Base-by-base conservation (phyloP, 2,797 vertebrate species). In the Neosilurus mollespiculum region DNA sequence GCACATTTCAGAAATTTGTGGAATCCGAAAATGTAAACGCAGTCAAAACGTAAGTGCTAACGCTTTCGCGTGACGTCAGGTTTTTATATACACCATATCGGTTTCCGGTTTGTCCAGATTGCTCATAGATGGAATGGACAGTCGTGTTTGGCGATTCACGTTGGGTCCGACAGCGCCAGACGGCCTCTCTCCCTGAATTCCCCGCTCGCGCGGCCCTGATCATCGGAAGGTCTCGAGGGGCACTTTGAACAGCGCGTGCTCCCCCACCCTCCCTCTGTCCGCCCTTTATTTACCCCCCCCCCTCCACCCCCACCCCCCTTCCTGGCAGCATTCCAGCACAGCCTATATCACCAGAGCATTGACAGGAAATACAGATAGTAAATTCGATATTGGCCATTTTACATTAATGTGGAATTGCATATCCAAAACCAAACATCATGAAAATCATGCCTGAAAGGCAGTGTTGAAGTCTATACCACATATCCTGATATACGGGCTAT, bases 271-370 rank as follows among this genome's bases (percentile, higher is more conserved):
- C 82, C 91, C 89, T 88, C 81, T 89, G 86, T 88, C 87, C 81
- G 87, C 84, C 90, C 73, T 85, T 81, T 77, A 77, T 70, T 37
- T 30, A 54, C 65, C 89, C 86, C 88, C 89, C 88, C 82, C 90
- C 89, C 87, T 83, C 88, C 85, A 88, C 83, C 75, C 88, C 84
- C 78, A 86, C 82, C 90, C 90, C 89, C 16, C 83, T 90, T 87
- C 83, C 90, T 92, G 91, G 88, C 90, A 83, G 86, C 89, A 94
- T 94, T 93, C 91, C 93, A 92, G 82, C 89, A 91, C 92, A 91
- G 80, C 34, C 89, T 72, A 75, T 80, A 14, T 65, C 81, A 78
- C 1, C 61, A 61, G 9, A 58, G 51, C 78, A 54, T 9, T 49
- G 65, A 26, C 62, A 62, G 5, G 49, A 56, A 82, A 54, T 77